Evolutionary conservation across 2,888 invertebrate genomes (phyloP), one percentile per base, ranked within the genome.

Genomic region (Mamestra brassicae): DNA sequence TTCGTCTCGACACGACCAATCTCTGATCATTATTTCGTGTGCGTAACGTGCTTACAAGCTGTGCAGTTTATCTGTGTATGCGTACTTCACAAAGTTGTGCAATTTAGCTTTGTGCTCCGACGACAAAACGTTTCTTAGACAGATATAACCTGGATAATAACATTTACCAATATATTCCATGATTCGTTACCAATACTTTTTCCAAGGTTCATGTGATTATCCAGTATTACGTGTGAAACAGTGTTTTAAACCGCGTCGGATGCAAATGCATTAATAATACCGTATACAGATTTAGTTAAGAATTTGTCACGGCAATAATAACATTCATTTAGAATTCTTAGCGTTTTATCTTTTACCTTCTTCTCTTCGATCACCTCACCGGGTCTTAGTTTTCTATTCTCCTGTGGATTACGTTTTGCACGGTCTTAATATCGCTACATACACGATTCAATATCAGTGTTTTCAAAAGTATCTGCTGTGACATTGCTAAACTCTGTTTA

Each of bases 341-440:
- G 93, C 93, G 90, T 89, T 91, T 92, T 93, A 91, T 90, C 92
- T 94, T 93, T 98, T 98, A 99, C 99, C 99, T 98, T 98, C 97
- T 98, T 98, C 95, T 99, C 99, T 97, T 98, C 98, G 97, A 98
- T 97, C 97, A 99, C 98, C 97, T 99, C 99, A 96, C 99, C 99
- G 90, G 99, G 99, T 94, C 99, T 98, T 97, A 99, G 98, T 97
- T 98, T 98, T 97, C 98, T 98, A 98, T 98, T 97, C 96, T 98
- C 98, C 98, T 97, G 97, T 96, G 96, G 93, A 96, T 96, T 96
- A 95, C 90, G 95, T 93, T 95, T 96, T 95, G 93, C 92, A 95
- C 95, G 91, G 90, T 95, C 94, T 95, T 95, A 96, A 93, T 95
- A 95, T 93, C 90, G 91, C 92, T 92, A 92, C 91, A 93, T 89